phyloP scores from a whole-genome alignment of 2,888 invertebrate species.

The Drosophila kanekoi region DNA sequence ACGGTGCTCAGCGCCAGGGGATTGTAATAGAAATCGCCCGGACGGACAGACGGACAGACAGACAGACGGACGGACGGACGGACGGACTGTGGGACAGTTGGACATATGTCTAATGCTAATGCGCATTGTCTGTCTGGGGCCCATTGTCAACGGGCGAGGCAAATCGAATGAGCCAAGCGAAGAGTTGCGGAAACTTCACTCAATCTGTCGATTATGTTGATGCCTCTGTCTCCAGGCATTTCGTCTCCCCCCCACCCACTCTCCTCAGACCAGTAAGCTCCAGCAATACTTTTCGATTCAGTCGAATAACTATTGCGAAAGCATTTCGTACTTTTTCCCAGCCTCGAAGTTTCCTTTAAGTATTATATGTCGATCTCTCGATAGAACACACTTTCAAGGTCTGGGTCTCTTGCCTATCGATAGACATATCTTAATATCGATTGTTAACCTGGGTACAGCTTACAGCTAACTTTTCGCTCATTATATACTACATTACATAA shows the following conservation, averaged over 20 bases:
- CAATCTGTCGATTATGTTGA: conserved; percentile 42
- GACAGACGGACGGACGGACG: conserved; percentile 12
- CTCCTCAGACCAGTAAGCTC: conserved; percentile 45
- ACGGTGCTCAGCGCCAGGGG: conserved; percentile 47
- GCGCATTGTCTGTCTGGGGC: conserved; percentile 59
- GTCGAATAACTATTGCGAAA: neutral
- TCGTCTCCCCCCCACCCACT: too few species aligned
- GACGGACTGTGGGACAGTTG: conserved; percentile 2
- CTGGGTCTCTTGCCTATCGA: too few species aligned
- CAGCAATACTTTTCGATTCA: conserved; percentile 1
- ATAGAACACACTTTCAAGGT: too few species aligned
- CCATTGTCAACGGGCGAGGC: conserved; percentile 58
- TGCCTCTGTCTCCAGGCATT: neutral
- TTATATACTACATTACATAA: too few species aligned
- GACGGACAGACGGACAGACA: conserved; percentile 9
- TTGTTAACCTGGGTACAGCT: too few species aligned
- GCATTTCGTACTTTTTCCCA: neutral
- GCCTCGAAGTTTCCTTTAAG: too few species aligned
- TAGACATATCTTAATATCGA: too few species aligned
- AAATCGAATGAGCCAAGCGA: conserved; percentile 38
- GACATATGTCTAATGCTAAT: conserved; percentile 75
- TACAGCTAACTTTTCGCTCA: too few species aligned
- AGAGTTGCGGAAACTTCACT: conserved; percentile 66
- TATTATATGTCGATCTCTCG: too few species aligned
- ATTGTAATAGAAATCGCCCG: conserved; percentile 62